phyloP scores from a whole-genome alignment of 1,140 invertebrate genomes.

The Sitodiplosis mosellana region DNA sequence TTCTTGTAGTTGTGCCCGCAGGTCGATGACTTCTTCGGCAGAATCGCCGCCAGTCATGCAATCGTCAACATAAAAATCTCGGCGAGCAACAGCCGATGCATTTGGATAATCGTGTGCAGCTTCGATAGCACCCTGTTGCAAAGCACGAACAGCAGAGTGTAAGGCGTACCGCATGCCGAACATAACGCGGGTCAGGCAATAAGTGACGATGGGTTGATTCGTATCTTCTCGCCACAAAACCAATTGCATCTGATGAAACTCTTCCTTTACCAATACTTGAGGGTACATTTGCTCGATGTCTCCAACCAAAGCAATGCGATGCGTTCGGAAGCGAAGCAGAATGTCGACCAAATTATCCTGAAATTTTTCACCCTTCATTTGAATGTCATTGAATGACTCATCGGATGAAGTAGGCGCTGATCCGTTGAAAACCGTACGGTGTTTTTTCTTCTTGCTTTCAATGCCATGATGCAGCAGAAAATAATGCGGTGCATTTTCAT shows the following conservation, averaged over 20 bases:
- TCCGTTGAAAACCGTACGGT: too few relatives aligned
- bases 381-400: too few relatives aligned
- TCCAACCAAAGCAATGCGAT: constrained; percentile 13
- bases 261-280: constrained; percentile 17
- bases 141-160: constrained; percentile 11
- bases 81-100: constrained; percentile 9
- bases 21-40: constrained; percentile 6
- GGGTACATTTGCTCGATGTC: constrained; percentile 26
- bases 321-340: constrained; percentile 19
- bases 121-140: constrained; percentile 17
- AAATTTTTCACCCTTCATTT: not conserved
- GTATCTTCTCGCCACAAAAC: constrained; percentile 20
- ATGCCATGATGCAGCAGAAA: too few relatives aligned
- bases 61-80: constrained; percentile 25
- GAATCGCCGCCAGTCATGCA: constrained; percentile 14
- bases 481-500: too few relatives aligned
- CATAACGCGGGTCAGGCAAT: constrained; percentile 15
- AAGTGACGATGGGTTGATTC: constrained; percentile 11
- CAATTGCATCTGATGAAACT: constrained; percentile 12
- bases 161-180: constrained; percentile 13
- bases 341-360: constrained; percentile 13
- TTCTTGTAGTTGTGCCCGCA: constrained; percentile 5
- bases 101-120: constrained; percentile 11
- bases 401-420: too few relatives aligned
- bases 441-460: too few relatives aligned